Percentiles rank a stretch among this genome's conserved stretches.
Evolutionary conservation across 1,140 invertebrate species (phyloP).

Genomic region (Drosophila dunni): DNA sequence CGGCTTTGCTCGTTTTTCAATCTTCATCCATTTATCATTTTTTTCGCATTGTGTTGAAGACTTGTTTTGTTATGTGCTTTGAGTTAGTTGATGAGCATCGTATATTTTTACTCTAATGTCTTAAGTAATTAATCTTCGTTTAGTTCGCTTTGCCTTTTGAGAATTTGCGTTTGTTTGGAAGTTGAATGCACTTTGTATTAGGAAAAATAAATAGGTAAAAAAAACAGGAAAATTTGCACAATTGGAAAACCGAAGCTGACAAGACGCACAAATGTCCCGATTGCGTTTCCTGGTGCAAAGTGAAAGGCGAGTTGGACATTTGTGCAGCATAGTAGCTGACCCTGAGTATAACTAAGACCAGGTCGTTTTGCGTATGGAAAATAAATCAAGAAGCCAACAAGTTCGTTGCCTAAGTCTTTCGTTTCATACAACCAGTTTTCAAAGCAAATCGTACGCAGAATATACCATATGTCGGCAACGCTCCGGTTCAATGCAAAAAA

Average conservation of each 20-base stretch:
- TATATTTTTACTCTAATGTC: constrained; percentile 52
- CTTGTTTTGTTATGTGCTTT: constrained; percentile 43
- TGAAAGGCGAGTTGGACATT: constrained; percentile 21
- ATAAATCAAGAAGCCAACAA: constrained; percentile 70
- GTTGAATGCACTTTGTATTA: constrained; percentile 66
- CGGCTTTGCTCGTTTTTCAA: constrained; percentile 59
- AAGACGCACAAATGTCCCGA: constrained; percentile 8
- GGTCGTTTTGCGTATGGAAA: constrained; percentile 25
- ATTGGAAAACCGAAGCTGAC: constrained; percentile 17
- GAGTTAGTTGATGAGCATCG: constrained; percentile 11
- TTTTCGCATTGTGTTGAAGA: constrained; percentile 34
- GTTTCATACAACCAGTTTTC: constrained; percentile 39
- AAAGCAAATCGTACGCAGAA: constrained; percentile 25
- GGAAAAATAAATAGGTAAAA: constrained; percentile 3
- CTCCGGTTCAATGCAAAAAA: constrained; percentile 18
- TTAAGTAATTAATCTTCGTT: constrained; percentile 65
- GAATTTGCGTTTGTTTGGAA: constrained; percentile 44
- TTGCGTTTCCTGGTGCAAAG: constrained; percentile 53
- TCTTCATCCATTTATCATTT: constrained; percentile 67
- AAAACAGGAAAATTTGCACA: not conserved
- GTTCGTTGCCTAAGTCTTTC: constrained; percentile 70
- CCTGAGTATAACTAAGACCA: constrained; percentile 37
- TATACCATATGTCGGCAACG: constrained; percentile 17
- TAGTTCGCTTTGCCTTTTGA: constrained; percentile 14
- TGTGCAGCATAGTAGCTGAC: constrained; percentile 34